Evolutionary conservation across 2,888 invertebrate genomes (phyloP).

Genomic region (Ormyrus rosae): DNA sequence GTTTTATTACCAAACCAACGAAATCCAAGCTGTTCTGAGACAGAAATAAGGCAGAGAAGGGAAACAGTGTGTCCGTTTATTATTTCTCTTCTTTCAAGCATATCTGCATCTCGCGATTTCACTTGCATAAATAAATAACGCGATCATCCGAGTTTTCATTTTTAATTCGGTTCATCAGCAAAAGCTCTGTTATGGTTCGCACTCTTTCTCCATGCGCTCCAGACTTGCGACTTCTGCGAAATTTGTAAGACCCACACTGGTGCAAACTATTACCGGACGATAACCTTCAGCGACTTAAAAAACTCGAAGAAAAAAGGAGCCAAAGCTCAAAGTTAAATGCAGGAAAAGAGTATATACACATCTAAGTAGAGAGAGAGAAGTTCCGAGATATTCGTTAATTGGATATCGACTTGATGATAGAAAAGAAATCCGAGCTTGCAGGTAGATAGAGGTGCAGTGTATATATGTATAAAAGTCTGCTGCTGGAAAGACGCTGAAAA

Average conservation of each 20-base stretch:
- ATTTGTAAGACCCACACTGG: background rate
- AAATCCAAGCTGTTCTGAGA: too few relatives aligned
- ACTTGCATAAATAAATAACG: slow-evolving; percentile 23
- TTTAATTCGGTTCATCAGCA: background rate
- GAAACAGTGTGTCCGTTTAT: slow-evolving; percentile 18
- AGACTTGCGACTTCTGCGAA: background rate
- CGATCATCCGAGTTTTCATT: slow-evolving; percentile 16
- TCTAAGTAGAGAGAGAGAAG: background rate
- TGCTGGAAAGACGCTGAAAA: slow-evolving; percentile 50
- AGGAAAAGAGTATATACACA: background rate
- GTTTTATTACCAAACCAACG: too few relatives aligned
- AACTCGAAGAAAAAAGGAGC: background rate
- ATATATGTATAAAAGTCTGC: slow-evolving; percentile 4
- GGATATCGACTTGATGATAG: slow-evolving; percentile 52
- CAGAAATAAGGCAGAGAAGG: background rate
- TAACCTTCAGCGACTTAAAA: background rate
- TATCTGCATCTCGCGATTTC: background rate
- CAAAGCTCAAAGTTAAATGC: too few relatives aligned
- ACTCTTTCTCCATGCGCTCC: background rate
- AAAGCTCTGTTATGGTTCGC: slow-evolving; percentile 5
- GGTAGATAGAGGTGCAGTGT: background rate
- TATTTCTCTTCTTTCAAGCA: slow-evolving; percentile 14
- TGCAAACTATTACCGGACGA: background rate
- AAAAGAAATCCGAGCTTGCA: slow-evolving; percentile 34
- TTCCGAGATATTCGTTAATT: slow-evolving; percentile 57